A percentile compares a stretch with the other conserved stretches of the same genome.
Evolutionary conservation across 2,888 invertebrate species (phyloP).

Genomic region (Diaprepes abbreviatus): DNA sequence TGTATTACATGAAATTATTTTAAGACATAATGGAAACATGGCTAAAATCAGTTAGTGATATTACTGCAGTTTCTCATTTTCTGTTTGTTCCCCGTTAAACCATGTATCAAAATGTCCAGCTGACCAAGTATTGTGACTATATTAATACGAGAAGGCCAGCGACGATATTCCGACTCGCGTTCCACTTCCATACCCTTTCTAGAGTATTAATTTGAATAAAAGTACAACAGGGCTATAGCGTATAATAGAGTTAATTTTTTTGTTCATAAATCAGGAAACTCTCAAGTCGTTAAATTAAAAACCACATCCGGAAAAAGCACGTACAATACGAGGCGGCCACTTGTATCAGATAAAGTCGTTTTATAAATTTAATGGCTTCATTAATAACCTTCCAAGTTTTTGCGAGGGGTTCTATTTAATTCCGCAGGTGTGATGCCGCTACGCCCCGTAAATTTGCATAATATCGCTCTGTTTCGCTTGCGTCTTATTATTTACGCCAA

Average conservation of each 20-base stretch:
- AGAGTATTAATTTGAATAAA: too few relatives aligned
- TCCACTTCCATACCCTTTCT: too few relatives aligned
- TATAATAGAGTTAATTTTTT: background rate
- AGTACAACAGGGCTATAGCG: too few relatives aligned
- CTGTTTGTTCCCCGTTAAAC: too few relatives aligned
- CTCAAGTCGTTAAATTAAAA: constrained; percentile 57
- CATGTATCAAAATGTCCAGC: too few relatives aligned
- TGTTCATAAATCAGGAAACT: background rate
- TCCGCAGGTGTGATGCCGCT: constrained; percentile 56
- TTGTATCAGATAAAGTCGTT: constrained; percentile 63
- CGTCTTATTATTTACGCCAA: constrained; percentile 44
- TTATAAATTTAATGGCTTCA: constrained; percentile 63
- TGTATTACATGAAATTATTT: too few relatives aligned
- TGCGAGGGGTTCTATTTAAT: constrained; percentile 56
- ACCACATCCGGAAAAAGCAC: constrained; percentile 58
- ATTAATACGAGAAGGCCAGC: too few relatives aligned
- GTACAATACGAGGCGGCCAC: constrained; percentile 46
- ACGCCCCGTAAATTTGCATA: constrained; percentile 57
- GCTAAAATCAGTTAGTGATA: too few relatives aligned
- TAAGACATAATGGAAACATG: too few relatives aligned
- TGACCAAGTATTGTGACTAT: too few relatives aligned
- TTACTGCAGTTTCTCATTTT: too few relatives aligned
- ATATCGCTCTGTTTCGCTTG: constrained; percentile 54
- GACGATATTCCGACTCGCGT: too few relatives aligned
- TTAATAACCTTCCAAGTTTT: constrained; percentile 60